phyloP scores from a whole-genome alignment of 2,888 invertebrate genomes.

The Drosophila cognata region DNA sequence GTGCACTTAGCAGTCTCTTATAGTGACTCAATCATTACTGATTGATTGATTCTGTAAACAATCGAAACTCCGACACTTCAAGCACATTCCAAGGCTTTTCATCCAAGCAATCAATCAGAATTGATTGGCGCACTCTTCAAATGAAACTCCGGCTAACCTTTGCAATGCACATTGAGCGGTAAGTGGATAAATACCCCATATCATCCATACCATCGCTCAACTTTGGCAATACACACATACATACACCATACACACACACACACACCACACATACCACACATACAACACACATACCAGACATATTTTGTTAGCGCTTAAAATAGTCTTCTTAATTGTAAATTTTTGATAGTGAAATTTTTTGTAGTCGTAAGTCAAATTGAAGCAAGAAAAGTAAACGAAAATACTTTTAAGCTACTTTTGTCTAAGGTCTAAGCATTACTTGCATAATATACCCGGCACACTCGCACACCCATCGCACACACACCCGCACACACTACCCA shows the following conservation, averaged over 20 bases:
- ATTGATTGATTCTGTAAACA: not conserved
- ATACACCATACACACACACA: slow-evolving; percentile 25
- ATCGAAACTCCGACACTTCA: slow-evolving; percentile 47
- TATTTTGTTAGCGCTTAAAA: slow-evolving; percentile 58
- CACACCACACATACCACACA: slow-evolving; percentile 35
- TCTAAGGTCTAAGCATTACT: slow-evolving; percentile 72
- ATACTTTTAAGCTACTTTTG: slow-evolving; percentile 74
- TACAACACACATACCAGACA: slow-evolving; percentile 59
- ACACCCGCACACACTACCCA: slow-evolving; percentile 19
- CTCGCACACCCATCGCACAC: slow-evolving; percentile 26
- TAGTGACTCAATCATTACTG: slow-evolving; percentile 1
- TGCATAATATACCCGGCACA: slow-evolving; percentile 37
- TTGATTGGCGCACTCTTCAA: slow-evolving; percentile 10
- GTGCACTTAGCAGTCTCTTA: not conserved
- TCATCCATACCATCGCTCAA: slow-evolving; percentile 29
- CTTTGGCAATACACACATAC: slow-evolving; percentile 42
- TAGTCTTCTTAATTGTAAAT: slow-evolving; percentile 46
- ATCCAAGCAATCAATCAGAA: slow-evolving; percentile 6
- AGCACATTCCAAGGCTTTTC: slow-evolving; percentile 54
- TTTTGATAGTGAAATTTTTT: slow-evolving; percentile 55
- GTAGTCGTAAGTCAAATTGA: slow-evolving; percentile 44
- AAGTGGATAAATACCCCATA: slow-evolving; percentile 16
- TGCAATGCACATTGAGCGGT: slow-evolving; percentile 37
- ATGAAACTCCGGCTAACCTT: slow-evolving; percentile 13
- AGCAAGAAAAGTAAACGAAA: slow-evolving; percentile 48